Conservation (phyloP, 2,888 invertebrate genomes). For the Latrodectus hesperus region DNA sequence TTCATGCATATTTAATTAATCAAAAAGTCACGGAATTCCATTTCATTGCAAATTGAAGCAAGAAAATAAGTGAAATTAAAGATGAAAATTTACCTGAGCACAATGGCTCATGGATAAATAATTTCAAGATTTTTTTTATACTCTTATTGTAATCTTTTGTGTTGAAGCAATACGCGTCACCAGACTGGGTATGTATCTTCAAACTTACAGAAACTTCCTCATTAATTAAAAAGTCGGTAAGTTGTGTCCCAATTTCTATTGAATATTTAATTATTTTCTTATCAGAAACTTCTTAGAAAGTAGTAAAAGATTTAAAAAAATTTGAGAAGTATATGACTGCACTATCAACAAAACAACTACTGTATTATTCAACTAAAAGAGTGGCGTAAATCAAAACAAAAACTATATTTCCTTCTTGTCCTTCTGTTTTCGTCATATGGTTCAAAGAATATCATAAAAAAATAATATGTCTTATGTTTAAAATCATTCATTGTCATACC, state of each 20-base stretch:
- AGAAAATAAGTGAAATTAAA: conserved; percentile 3
- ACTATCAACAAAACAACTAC: neutral
- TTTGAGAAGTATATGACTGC: neutral
- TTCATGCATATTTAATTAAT: conserved; percentile 59
- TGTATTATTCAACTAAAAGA: too few relatives aligned
- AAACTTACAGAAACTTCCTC: neutral
- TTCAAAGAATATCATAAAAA: too few relatives aligned
- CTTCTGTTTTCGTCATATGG: too few relatives aligned
- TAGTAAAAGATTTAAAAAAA: conserved; percentile 21
- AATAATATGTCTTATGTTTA: too few relatives aligned
- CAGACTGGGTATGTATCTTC: neutral
- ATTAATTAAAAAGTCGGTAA: neutral
- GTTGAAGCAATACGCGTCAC: neutral
- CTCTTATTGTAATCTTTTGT: neutral
- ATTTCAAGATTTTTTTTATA: neutral
- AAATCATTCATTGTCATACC: too few relatives aligned
- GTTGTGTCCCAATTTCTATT: neutral
- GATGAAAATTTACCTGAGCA: neutral
- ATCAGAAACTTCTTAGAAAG: conserved; percentile 33
- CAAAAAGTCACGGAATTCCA: conserved; percentile 10
- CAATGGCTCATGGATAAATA: neutral
- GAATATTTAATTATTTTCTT: conserved; percentile 16
- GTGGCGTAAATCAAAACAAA: too few relatives aligned
- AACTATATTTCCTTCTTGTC: too few relatives aligned
- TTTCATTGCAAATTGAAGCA: conserved; percentile 44